phyloP scores from a whole-genome alignment of 2,888 invertebrate genomes.

The Volucella inanis region DNA sequence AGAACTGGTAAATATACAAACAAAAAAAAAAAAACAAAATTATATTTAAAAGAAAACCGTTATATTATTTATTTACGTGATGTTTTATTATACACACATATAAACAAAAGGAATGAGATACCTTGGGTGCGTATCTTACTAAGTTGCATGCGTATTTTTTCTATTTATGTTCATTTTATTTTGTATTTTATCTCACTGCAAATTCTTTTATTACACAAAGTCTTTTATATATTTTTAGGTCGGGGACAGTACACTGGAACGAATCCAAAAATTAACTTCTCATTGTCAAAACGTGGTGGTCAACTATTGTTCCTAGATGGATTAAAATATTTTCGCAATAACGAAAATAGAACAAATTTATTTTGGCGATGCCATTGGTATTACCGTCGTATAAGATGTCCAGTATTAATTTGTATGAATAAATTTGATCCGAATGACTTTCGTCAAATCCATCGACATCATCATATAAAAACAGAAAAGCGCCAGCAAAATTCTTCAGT shows the following conservation, averaged over 20 bases:
- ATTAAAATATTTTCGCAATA: constrained; percentile 82
- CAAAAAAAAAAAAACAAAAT: not conserved
- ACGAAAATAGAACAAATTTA: constrained; percentile 82
- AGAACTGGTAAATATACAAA: constrained; percentile 59
- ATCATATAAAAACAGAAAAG: constrained; percentile 79
- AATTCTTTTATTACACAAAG: constrained; percentile 42
- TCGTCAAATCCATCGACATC: constrained; percentile 82
- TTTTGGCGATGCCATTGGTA: constrained; percentile 83
- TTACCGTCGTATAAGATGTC: constrained; percentile 81
- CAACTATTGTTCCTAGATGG: constrained; percentile 82
- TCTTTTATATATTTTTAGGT: constrained; percentile 59
- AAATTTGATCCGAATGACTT: constrained; percentile 81
- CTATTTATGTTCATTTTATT: not conserved
- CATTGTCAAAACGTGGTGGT: constrained; percentile 81
- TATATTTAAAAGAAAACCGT: not conserved
- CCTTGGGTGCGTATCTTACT: constrained; percentile 17
- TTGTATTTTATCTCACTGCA: not conserved
- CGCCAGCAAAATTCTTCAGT: constrained; percentile 62
- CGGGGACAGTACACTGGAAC: constrained; percentile 78
- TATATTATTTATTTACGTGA: constrained; percentile 5
- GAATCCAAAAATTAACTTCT: constrained; percentile 81
- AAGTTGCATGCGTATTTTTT: not conserved
- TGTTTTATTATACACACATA: constrained; percentile 27
- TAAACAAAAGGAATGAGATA: not conserved
- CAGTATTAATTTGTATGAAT: constrained; percentile 82